Evolutionary conservation across 30 jellyfish, hydroid and myxozoan genomes (phyloP), one percentile per base, ranked within the genome.

Genomic region (Haliclystus octoradiatus): DNA sequence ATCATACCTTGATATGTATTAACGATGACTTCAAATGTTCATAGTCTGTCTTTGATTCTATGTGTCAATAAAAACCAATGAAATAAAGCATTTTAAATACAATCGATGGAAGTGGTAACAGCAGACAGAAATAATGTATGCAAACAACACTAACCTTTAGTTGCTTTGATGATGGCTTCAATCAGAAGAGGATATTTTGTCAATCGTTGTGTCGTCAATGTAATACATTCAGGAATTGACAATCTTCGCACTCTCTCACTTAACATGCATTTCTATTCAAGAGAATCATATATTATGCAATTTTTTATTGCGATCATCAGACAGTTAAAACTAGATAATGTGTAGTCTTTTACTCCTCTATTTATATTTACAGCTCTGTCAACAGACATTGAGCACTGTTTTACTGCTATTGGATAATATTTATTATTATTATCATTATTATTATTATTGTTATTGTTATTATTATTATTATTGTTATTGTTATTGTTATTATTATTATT

Each of bases 131-230:
- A 69, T n/a, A n/a, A n/a, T n/a, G n/a, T n/a, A n/a, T n/a, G n/a
- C n/a, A n/a, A n/a, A n/a, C n/a, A n/a, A n/a, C n/a, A n/a, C 34
- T 7, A 47, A 83, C 98, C 99, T 71, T 92, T 92, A 1, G 99
- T 92, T 1, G 94, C 95, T 60, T 83, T 83, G 40, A 84, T 70
- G 26, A 92, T 78, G 25, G 94, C 96, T 70, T 92, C 94, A 50
- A 92, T 85, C 28, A 92, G 78, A 13, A 92, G 49, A 2, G 99
- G 99, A 52, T 92, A 92, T 67, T 92, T 92, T 51, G 95, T 82
- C 76, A 83, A 35, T 24, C 99, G 88, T 53, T 85, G 95, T n/a
- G 99, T 84, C 26, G 80, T 93, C 71, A 85, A 70, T 2, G 96
- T 78, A 69, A 83, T 83, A 71, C 99, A 92, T 79, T 84, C 99